Base-by-base conservation (phyloP, 2,888 invertebrate genomes). In the Cheilosia pagana region DNA sequence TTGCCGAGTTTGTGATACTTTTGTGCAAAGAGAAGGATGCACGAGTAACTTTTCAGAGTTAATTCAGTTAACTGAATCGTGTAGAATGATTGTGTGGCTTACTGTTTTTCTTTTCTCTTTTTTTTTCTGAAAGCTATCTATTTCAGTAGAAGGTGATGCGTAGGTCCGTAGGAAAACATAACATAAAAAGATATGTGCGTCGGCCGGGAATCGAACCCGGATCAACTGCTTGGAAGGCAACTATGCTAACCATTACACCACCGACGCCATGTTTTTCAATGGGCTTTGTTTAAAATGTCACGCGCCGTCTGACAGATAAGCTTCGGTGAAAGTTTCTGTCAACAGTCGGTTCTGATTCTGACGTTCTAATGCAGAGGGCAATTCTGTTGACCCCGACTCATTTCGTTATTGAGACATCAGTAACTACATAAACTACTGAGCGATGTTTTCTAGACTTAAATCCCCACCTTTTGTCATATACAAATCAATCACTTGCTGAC, bases 241-340 rank as follows among this genome's bases (percentile, higher is more conserved):
- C 85, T 85, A 83, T 83, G 83, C 83, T 83, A n/a, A 83, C 79
- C 83, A 83, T 83, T 83, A 83, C 83, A 83, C 83, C 83, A 82
- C 72, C 78, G 78, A 82, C 77, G 82, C 81, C 59, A 45, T 28
- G 3, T 6, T 41, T 41, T n/a, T 1, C 10, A 41, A 5, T n/a
- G 5, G n/a, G 14, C n/a, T 41, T 12, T 5, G 41, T 5, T 41
- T 14, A 10, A 31, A 2, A 31, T 31, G 10, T 31, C 10, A 31
- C 31, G 31, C 10, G 3, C 31, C 7, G 8, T 10, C 6, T 31
- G 10, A 8, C 31, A 10, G 31, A 31, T 10, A 31, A 10, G 31
- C 10, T 31, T 10, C 10, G 31, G 3, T 2, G 31, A 31, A 3
- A 2, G 10, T 2, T 10, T 31, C 2, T 31, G 2, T 10, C 31